These are phyloP conservation scores for Plecturocebus donacophilus DNA, from an alignment of 2,113 vertebrate species.

Conservation along the genomic window DNA sequence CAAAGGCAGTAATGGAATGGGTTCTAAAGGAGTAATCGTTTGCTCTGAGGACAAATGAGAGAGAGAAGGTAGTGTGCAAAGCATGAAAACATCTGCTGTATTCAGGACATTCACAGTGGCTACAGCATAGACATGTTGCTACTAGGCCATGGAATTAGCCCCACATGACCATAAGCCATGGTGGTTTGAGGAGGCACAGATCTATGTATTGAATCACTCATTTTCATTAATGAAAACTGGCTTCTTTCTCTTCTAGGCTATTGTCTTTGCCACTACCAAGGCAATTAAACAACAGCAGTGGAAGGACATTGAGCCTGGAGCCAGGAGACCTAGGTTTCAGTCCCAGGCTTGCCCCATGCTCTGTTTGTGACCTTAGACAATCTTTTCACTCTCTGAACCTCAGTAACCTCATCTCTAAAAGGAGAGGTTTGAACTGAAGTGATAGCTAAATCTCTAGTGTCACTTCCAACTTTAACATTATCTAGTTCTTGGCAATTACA, in stretches of 20 bases:
- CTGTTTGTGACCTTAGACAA: not conserved
- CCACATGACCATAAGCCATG: not conserved
- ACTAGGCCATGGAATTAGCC: not conserved
- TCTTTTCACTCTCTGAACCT: not conserved
- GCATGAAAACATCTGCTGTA: not conserved
- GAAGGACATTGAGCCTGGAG: not conserved
- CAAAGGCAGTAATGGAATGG: not conserved
- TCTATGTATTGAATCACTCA: not conserved
- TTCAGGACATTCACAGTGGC: not conserved
- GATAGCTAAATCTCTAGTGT: not conserved
- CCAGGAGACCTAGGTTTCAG: not conserved
- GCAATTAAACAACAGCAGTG: not conserved
- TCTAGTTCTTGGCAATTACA: not conserved
- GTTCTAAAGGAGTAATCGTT: not conserved
- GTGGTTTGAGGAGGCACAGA: not conserved
- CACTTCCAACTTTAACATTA: not conserved
- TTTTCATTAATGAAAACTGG: not conserved
- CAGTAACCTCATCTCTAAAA: not conserved
- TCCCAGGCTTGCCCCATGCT: not conserved
- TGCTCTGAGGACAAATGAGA: not conserved
- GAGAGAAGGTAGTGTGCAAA: not conserved
- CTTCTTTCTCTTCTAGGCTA: slow-evolving; percentile 12
- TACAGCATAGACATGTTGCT: not conserved
- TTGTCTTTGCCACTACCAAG: not conserved
- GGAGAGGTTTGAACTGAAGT: not conserved